A percentile compares a stretch with the other conserved stretches of the same genome.
These are phyloP conservation scores for Alectura lathami DNA, from an alignment of 2,113 vertebrate genomes.

Conservation along the genomic window DNA sequence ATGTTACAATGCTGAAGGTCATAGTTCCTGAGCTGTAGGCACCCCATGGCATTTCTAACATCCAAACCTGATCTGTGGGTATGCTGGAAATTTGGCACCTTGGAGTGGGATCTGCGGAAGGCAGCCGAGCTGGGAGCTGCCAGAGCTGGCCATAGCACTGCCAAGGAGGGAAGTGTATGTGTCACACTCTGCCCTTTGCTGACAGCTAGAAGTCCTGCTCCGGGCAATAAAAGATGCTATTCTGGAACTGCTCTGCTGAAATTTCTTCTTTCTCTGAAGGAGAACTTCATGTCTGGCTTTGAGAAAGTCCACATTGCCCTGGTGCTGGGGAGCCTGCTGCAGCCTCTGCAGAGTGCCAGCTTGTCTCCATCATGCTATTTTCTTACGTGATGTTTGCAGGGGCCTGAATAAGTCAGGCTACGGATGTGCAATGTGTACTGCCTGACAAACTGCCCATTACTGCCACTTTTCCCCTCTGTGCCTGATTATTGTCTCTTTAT, in stretches of 20 bases:
- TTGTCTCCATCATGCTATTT: neutral
- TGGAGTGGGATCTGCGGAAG: neutral
- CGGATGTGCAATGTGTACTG: neutral
- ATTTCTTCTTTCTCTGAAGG: neutral
- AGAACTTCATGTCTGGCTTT: neutral
- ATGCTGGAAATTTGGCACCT: conserved; percentile 19
- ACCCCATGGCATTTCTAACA: neutral
- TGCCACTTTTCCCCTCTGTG: neutral
- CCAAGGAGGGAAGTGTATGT: neutral
- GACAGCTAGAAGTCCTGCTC: neutral
- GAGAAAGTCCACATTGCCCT: neutral
- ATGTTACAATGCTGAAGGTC: neutral
- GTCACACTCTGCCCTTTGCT: neutral
- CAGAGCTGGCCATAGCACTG: neutral
- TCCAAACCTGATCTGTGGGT: neutral
- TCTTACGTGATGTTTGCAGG: neutral
- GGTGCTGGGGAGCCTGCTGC: neutral
- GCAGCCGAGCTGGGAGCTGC: neutral
- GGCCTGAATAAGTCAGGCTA: neutral
- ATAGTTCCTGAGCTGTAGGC: neutral
- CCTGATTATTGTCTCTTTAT: neutral
- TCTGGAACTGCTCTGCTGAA: neutral
- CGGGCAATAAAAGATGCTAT: neutral
- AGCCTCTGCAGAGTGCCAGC: neutral
- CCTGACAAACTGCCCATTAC: neutral